Evolutionary conservation across 2,888 invertebrate species (phyloP), one percentile per base, ranked within the genome.

Genomic region (Dasysyrphus tricinctus): DNA sequence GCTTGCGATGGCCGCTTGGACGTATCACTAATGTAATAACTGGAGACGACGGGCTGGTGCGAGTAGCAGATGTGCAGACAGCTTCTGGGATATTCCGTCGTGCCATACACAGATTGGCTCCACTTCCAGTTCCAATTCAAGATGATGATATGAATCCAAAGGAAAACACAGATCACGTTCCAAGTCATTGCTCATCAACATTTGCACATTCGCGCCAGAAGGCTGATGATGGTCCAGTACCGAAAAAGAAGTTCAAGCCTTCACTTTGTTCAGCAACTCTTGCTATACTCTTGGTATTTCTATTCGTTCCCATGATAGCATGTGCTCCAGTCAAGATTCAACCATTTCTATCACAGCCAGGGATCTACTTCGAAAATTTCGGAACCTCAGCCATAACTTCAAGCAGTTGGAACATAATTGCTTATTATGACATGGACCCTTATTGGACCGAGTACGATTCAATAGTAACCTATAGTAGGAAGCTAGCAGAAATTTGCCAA

Each of bases 21-120:
- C 24, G 24, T 24, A 24, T 80, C 5, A 44, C 29, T 6, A 47
- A 69, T 12, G 34, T 39, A 6, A 24, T 65, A 7, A 42, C 12
- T n/a, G 76, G 78, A 37, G 5, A 42, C 0, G 82, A 81, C 47
- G 67, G 72, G 3, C 32, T 47, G 4, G 76, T 79, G 24, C 49
- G 72, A 49, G 80, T 82, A 14, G 76, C 75, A 1, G 67, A 72
- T 44, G 77, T 82, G 11, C 37, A 14, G 3, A 85, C 80, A 12
- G 65, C 59, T 19, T 14, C 29, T 39, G 42, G 61, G 16, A 47
- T 49, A 6, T 70, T 81, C 16, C 69, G 65, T n/a, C 51, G 47
- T n/a, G 59, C 74, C 24, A 80, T 80, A 42, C 73, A 74, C 57
- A 65, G 67, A 47, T 34, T 63, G 24, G 65, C 79, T 3, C 73